Conservation (phyloP, 2,797 vertebrate species). For the Heteromormyrus szaboi region DNA sequence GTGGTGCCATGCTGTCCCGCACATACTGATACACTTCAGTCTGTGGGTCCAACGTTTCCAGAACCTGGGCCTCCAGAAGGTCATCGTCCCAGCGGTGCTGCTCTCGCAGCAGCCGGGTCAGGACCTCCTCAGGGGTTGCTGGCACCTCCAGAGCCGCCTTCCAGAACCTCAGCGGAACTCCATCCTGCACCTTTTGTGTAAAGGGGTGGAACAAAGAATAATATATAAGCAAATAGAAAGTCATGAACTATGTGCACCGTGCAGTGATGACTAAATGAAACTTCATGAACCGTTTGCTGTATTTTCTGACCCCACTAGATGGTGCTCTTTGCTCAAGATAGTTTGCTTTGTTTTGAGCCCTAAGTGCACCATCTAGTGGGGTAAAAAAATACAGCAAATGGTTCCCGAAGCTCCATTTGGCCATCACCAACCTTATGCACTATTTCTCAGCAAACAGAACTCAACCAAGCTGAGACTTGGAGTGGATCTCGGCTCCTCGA, state of each 20-base stretch:
- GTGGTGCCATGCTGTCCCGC: conserved; percentile 88
- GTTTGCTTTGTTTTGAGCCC: too few species aligned
- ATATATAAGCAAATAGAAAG: background rate
- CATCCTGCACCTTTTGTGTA: conserved; percentile 75
- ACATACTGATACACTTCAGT: conserved; percentile 90
- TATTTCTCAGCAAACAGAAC: background rate
- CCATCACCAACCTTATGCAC: background rate
- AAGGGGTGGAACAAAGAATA: conserved; percentile 17
- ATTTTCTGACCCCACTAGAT: background rate
- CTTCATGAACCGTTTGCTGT: background rate
- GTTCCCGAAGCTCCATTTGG: background rate
- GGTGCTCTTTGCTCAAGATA: background rate
- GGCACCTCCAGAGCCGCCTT: conserved; percentile 81
- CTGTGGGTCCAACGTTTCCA: conserved; percentile 81
- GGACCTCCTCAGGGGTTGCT: conserved; percentile 72
- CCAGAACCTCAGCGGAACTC: conserved; percentile 85
- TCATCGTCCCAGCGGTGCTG: conserved; percentile 93
- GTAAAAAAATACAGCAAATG: background rate
- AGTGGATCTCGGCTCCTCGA: background rate
- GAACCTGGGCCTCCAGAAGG: conserved; percentile 81
- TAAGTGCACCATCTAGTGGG: background rate
- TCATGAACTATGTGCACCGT: background rate
- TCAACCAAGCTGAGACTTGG: background rate
- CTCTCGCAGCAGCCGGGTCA: conserved; percentile 80
- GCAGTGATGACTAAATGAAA: background rate